Percentiles rank a stretch among this genome's conserved stretches.
These are phyloP conservation scores for Brachionus asplanchnoidis DNA, from an alignment of 1,140 invertebrate species.

Conservation along the genomic window DNA sequence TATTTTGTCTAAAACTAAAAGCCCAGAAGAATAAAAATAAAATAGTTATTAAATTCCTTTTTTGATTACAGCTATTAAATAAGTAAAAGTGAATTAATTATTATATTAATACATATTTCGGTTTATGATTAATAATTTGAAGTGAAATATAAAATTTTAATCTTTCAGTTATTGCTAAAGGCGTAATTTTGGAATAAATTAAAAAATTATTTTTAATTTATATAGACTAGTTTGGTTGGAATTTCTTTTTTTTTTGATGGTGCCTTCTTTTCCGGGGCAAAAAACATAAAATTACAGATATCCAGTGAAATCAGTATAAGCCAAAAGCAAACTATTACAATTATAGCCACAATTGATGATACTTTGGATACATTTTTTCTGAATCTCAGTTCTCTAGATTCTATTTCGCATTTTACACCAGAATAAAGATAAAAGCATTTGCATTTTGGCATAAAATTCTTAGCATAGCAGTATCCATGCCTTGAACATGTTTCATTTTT, in stretches of 20 bases:
- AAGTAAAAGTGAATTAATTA: too few relatives aligned
- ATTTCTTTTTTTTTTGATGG: not conserved
- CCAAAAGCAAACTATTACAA: not conserved
- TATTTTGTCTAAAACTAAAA: too few relatives aligned
- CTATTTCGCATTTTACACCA: not conserved
- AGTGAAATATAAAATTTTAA: too few relatives aligned
- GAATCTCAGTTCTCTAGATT: not conserved
- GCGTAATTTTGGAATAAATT: too few relatives aligned
- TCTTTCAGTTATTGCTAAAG: too few relatives aligned
- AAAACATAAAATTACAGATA: not conserved
- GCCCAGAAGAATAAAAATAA: too few relatives aligned
- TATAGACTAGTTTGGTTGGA: not conserved
- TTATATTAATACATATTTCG: too few relatives aligned
- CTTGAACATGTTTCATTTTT: not conserved
- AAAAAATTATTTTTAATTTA: not conserved
- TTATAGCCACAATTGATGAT: not conserved
- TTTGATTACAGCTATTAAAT: too few relatives aligned
- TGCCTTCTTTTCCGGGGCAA: not conserved
- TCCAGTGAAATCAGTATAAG: not conserved
- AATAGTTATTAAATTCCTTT: too few relatives aligned
- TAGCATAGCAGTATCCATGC: not conserved
- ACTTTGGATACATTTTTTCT: not conserved
- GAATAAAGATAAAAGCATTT: slow-evolving; percentile 12
- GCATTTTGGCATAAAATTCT: not conserved
- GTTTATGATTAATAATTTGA: too few relatives aligned